Base-by-base conservation (phyloP, 2,113 vertebrate species). In the Agelaius tricolor region DNA sequence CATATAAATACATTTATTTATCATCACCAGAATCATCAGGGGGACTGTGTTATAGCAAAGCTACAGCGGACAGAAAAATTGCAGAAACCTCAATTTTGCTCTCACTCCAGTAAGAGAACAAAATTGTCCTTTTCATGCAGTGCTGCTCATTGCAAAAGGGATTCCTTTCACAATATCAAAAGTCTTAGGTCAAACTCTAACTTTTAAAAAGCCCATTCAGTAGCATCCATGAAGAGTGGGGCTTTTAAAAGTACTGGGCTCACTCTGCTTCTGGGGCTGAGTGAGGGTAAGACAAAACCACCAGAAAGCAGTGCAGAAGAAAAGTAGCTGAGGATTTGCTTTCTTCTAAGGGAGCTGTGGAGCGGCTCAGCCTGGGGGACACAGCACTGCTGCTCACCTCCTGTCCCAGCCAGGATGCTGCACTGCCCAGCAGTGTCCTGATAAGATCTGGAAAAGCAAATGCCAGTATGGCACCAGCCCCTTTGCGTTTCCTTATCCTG, bases 1-100 rank as follows among this genome's bases (percentile, higher is more conserved):
- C 72, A 90, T 62, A 87, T 31, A 94, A 86, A 94, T 91, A 51
- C 54, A 90, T 89, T 86, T 84, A 91, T 90, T 92, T 95, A 93
- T 88, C 86, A 78, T 67, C 39, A 87, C 68, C 30, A 61, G 74
- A 84, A 88, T 11, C 41, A 67, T 90, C 67, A 84, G 58, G 39
- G 46, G 39, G 33, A 35, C 35, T 61, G 46, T 82, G 51, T 43
- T 87, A 31, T 47, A 81, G 66, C 71, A 87, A 90, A 96, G 67
- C 39, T 84, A 54, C 33, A 55, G 28, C 5, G 11, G 21, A 74
- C 37, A 81, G 61, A 77, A 92, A 92, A 83, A 69, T 10, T 83
- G 63, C 37, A 92, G 49, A 83, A 84, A 84, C 24, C 5, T 8
- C 31, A 59, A 18, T 59, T 63, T 74, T 62, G 49, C 68, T 88